Evolutionary conservation across 2,797 vertebrate species (phyloP).

Genomic region (Poeciliopsis turneri): DNA sequence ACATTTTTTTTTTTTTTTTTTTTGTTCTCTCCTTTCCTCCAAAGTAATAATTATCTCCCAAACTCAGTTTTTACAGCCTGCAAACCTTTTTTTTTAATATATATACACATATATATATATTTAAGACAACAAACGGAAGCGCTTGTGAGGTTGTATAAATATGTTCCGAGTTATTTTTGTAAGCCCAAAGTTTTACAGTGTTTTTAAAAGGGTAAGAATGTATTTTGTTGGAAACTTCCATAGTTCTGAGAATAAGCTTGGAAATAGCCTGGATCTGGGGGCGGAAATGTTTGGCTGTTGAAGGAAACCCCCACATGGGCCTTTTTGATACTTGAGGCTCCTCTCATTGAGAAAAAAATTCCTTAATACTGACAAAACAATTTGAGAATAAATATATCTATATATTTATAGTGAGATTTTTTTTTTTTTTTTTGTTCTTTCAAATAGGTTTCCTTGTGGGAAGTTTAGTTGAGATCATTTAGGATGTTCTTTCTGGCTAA

Average conservation of each 20-base stretch:
- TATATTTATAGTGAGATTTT: slow-evolving; percentile 82
- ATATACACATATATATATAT: not conserved
- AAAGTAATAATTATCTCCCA: slow-evolving; percentile 56
- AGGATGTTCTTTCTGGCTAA: slow-evolving; percentile 79
- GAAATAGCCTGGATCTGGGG: slow-evolving; percentile 31
- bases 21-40: slow-evolving; percentile 36
- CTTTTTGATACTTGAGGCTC: slow-evolving; percentile 53
- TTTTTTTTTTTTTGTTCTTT: slow-evolving; percentile 46
- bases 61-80: slow-evolving; percentile 56
- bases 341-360: slow-evolving; percentile 69
- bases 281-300: slow-evolving; percentile 34
- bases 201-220: slow-evolving; percentile 83
- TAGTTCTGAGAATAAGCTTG: slow-evolving; percentile 41
- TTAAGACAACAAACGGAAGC: slow-evolving; percentile 56
- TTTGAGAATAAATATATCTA: slow-evolving; percentile 83
- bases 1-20: not conserved
- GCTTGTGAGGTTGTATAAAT: slow-evolving; percentile 74
- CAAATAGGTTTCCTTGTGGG: slow-evolving; percentile 68
- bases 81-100: slow-evolving; percentile 61
- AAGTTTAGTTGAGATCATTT: slow-evolving; percentile 71
- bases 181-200: slow-evolving; percentile 81
- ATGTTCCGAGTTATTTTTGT: slow-evolving; percentile 84
- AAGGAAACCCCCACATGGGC: slow-evolving; percentile 51
- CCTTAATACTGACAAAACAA: slow-evolving; percentile 72
- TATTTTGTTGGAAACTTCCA: slow-evolving; percentile 69